phyloP scores from a whole-genome alignment of 2,113 vertebrate genomes.

The Lophochroa leadbeateri region DNA sequence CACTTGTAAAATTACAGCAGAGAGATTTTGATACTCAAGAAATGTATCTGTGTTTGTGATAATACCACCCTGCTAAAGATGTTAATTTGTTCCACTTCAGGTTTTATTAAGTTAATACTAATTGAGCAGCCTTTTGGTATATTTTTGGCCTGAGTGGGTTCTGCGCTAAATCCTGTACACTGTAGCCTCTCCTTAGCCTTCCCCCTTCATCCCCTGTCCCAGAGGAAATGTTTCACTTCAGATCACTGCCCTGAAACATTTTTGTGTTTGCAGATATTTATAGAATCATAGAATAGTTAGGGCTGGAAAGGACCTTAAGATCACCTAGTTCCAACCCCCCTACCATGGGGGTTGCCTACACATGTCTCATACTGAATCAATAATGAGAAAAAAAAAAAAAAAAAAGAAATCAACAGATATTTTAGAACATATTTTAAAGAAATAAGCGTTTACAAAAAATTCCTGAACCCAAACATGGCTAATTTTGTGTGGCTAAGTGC shows the following conservation, averaged over 20 bases:
- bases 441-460: neutral
- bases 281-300: neutral
- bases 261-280: neutral
- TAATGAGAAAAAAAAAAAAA: neutral
- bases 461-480: neutral
- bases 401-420: neutral
- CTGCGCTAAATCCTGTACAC: neutral
- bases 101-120: slow-evolving; percentile 44
- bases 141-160: neutral
- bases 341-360: neutral
- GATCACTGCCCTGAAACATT: neutral
- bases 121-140: neutral
- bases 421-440: slow-evolving; percentile 1
- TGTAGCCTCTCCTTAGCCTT: neutral
- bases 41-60: neutral
- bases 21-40: neutral
- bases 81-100: neutral
- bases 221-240: neutral
- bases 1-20: neutral
- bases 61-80: neutral
- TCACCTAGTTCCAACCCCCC: neutral
- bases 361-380: neutral
- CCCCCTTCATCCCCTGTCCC: neutral
- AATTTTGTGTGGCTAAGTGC: slow-evolving; percentile 75
- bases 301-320: neutral